Percentiles rank a stretch among this genome's conserved stretches.
Evolutionary conservation across 2,113 vertebrate species (phyloP).

Genomic region (Chaetodon auriga): DNA sequence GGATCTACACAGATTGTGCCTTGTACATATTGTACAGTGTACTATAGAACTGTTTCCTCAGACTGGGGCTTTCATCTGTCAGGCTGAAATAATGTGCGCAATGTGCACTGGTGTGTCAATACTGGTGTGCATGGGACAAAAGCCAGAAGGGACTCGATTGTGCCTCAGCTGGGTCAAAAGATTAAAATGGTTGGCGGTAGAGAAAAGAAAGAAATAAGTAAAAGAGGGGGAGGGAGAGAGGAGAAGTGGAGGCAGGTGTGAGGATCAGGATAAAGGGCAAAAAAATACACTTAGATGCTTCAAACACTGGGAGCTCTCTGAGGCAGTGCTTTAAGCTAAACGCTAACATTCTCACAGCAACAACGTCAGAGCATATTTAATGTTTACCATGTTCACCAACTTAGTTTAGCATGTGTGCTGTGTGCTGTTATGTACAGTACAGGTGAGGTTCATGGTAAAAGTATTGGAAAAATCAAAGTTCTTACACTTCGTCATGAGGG

Average conservation of each 20-base stretch:
- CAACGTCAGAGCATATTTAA: no score
- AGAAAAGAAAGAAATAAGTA: not conserved
- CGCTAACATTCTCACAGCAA: no score
- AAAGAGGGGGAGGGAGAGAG: not conserved
- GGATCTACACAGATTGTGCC: not conserved
- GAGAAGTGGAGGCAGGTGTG: not conserved
- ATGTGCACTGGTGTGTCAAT: constrained; percentile 15
- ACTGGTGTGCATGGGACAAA: constrained; percentile 1
- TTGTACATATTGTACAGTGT: not conserved
- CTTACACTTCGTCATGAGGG: no score
- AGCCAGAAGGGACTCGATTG: constrained; percentile 9
- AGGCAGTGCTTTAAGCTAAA: no score
- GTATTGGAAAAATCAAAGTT: no score
- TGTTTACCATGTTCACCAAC: no score
- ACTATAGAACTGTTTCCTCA: constrained; percentile 10
- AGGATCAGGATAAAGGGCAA: not conserved
- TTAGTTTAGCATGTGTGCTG: no score
- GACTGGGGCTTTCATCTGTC: constrained; percentile 18
- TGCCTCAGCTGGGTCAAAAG: not conserved
- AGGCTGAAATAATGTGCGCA: not conserved
- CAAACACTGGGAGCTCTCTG: no score
- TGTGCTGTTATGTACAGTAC: no score
- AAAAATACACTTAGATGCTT: no score
- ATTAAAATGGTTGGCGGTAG: not conserved
- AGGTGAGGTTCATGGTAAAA: no score